Evolutionary conservation across 1,140 invertebrate species (phyloP), one percentile per base, ranked within the genome.

Genomic region (Nymphalis io): DNA sequence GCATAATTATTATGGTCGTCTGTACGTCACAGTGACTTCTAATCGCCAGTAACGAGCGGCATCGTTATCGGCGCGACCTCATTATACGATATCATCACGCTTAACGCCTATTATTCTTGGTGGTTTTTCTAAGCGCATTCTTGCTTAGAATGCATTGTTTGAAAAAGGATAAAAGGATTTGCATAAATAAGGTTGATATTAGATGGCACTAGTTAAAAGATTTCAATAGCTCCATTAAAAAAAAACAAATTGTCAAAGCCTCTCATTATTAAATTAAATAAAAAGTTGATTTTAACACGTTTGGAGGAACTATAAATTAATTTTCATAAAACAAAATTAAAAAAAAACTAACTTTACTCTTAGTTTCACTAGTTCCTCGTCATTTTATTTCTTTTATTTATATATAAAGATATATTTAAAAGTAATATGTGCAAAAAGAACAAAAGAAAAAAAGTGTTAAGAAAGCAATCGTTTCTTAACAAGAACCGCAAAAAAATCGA

Each of bases 31-130:
- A 60, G 51, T 69, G 67, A 69, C 60, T 62, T 72, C 72, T 77
- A 77, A 74, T 77, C 72, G 75, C 60, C 68, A 68, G 72, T 81
- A 80, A 82, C 79, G 80, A 82, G 76, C 75, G 72, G 74, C 69
- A 79, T 82, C 84, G 79, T 80, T 78, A 83, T 81, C 76, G 80
- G 76, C 66, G 69, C 77, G 76, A 70, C 80, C 76, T 87, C 85
- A 85, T 87, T 87, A 84, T 74, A 62, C 78, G 74, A 73, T 83
- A 80, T 78, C 74, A 78, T 78, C 75, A 62, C 68, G 73, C 68
- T 64, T 69, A 67, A 66, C 68, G 59, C 65, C 72, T 70, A 76
- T 74, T 76, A 77, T 75, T 74, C 73, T 63, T 68, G 58, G 57
- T 72, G 69, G 66, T 68, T 72, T 72, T 69, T 72, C 70, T 74